Base-by-base conservation (phyloP, 2,113 vertebrate genomes). In the Phylloscopus trochilus region DNA sequence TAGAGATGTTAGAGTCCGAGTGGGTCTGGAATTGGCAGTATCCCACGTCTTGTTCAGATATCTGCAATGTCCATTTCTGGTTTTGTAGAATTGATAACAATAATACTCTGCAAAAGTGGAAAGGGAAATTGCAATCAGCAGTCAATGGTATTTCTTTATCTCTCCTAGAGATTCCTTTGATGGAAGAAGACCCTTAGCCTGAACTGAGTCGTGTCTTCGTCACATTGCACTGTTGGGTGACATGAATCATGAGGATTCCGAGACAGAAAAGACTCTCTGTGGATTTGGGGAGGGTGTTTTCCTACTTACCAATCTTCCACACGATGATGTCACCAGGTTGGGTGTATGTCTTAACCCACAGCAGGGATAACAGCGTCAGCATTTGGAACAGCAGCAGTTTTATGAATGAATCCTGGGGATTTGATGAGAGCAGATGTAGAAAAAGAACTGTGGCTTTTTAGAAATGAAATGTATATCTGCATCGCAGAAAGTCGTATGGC, bases 151-250 rank as follows among this genome's bases (percentile, higher is more conserved):
- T 35, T 83, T 94, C 53, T 95, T 64, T 74, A 53, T 77, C 93
- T 91, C 56, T 97, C 94, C 39, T 96, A 99, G 98, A 98, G 97
- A 98, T 98, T 94, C 98, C 98, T 78, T 97, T 99, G 82, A 98
- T 99, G 98, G 98, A 98, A 75, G 98, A 98, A 87, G 98, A 97
- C n/a, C 95, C 96, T 69, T 98, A 97, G 93, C 70, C 80, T 74
- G 89, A 92, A 83, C 64, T 80, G 63, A 90, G 78, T 63, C 0
- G 10, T 67, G 72, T 49, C 33, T 69, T 81, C 39, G 1, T 58
- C 7, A 23, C 30, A 9, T 74, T 89, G 80, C 82, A 72, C 87
- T 62, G 51, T 93, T 75, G 37, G 85, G 83, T 92, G 52, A 81
- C 75, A 74, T 39, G 74, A 88, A 81, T 91, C 75, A 68, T 56